Conservation (phyloP, 2,797 vertebrate species). For the Lepilemur ruficaudatus region DNA sequence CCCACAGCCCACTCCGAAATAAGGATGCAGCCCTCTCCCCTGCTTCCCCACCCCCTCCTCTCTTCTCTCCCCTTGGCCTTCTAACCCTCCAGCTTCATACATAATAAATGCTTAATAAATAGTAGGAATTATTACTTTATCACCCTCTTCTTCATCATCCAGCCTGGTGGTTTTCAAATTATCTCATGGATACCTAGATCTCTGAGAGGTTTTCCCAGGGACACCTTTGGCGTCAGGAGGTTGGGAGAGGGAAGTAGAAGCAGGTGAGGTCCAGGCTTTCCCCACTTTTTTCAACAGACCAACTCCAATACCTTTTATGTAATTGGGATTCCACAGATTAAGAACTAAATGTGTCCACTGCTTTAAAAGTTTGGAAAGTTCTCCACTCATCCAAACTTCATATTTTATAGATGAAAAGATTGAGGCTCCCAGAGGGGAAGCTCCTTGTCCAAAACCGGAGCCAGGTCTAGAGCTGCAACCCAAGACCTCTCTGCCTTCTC, state of each 20-base stretch:
- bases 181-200: background rate
- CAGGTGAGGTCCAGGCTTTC: background rate
- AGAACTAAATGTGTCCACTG: background rate
- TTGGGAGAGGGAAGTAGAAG: background rate
- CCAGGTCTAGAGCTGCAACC: background rate
- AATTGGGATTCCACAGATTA: background rate
- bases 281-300: background rate
- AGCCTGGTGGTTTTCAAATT: slow-evolving; percentile 3
- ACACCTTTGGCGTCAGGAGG: background rate
- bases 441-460: background rate
- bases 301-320: background rate
- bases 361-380: slow-evolving; percentile 24
- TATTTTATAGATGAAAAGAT: background rate
- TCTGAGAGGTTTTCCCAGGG: background rate
- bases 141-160: background rate
- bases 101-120: background rate
- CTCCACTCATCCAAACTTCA: background rate
- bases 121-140: background rate
- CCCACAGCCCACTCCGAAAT: background rate
- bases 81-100: background rate
- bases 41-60: background rate
- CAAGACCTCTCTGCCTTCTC: background rate
- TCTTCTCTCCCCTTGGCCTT: background rate
- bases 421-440: background rate
- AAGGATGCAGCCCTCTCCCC: background rate